Evolutionary conservation across 2,888 invertebrate genomes (phyloP), one percentile per base, ranked within the genome.

Genomic region (Sesamia inferens): DNA sequence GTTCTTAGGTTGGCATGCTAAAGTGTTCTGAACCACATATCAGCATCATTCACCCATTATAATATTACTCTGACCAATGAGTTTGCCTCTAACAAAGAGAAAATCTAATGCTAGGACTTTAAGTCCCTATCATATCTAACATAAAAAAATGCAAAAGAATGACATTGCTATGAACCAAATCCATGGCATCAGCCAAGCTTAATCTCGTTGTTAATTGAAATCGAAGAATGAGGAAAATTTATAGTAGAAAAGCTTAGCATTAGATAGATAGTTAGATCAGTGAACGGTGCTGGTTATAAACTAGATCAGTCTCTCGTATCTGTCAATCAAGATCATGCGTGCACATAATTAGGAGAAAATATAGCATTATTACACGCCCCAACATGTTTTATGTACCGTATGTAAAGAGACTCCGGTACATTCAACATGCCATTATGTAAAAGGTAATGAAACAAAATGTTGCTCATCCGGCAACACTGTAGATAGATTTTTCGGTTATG

Each of bases 281-380:
- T 22, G 54, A 74, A 79, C 79, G 79, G 79, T 74, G 39, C 39
- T 22, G 22, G 48, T 48, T 55, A 42, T 54, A 55, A 61, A 54
- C 57, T 51, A 39, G 66, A 58, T 61, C 79, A 62, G 55, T 39
- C 6, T 31, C 8, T 16, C 24, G 47, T 79, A 69, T 55, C 58
- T 69, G 78, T 59, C 61, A 68, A 65, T 57, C 24, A 31, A 70
- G 67, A 75, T 72, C 71, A 72, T 67, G 80, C 80, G 80, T 61
- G 59, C 31, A 68, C 59, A 13, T 72, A 81, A 79, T 83, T 57
- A 74, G 65, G 66, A 59, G 63, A 74, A 79, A 83, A 79, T 79
- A 75, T 48, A 61, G 63, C 69, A 67, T 67, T 31, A 82, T 58
- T 51, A 42, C 59, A 8, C 55, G 54, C 19, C 1, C 14, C n/a